Percentiles rank a stretch among this genome's conserved stretches.
Evolutionary conservation across 2,797 vertebrate species (phyloP).

Genomic region (Crax fasciolata): DNA sequence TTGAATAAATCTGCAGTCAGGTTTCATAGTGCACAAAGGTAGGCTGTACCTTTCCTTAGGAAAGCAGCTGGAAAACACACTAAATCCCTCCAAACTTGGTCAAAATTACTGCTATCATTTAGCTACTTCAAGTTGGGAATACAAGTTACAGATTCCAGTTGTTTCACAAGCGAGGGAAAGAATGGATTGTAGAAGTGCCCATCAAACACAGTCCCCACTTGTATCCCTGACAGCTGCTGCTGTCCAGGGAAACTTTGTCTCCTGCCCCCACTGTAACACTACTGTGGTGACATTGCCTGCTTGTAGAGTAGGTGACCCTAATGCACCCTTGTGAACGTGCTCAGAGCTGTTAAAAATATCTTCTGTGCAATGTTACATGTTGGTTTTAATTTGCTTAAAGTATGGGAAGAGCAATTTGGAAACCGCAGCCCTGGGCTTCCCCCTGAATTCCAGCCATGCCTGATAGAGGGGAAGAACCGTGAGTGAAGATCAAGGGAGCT

Average conservation of each 20-base stretch:
- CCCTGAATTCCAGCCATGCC: not conserved
- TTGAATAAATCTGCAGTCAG: not conserved
- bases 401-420: not conserved
- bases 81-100: too few species aligned
- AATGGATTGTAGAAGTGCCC: not conserved
- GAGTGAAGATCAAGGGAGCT: not conserved
- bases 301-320: not conserved
- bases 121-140: not conserved
- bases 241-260: not conserved
- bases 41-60: not conserved
- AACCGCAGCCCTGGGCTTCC: not conserved
- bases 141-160: not conserved
- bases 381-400: not conserved
- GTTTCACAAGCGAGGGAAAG: not conserved
- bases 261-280: not conserved
- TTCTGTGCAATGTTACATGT: not conserved
- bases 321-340: not conserved
- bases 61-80: not conserved
- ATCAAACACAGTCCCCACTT: not conserved
- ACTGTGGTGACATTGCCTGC: not conserved
- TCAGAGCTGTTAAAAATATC: not conserved
- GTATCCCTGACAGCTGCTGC: not conserved
- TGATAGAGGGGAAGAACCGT: not conserved
- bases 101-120: too few species aligned
- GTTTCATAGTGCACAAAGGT: not conserved